A percentile compares a stretch with the other conserved stretches of the same genome.
These are phyloP conservation scores for Globicephala melas DNA, from an alignment of 2,113 vertebrate genomes.

Conservation along the genomic window DNA sequence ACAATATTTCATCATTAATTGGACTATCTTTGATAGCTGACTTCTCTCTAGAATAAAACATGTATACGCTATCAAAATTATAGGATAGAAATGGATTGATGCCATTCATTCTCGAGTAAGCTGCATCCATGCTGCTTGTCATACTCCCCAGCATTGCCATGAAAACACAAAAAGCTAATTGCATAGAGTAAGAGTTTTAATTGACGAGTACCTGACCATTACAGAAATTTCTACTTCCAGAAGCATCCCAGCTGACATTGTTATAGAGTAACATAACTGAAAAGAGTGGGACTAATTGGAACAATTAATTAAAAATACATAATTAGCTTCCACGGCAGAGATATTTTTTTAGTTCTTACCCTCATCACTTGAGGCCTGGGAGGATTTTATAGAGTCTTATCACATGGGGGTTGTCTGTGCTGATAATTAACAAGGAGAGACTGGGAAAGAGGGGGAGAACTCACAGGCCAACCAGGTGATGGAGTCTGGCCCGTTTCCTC, in stretches of 20 bases:
- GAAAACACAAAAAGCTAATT: slow-evolving; percentile 76
- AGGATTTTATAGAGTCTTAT: slow-evolving; percentile 27
- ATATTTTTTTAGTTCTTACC: background rate
- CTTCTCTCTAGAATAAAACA: background rate
- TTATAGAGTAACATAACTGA: slow-evolving; percentile 71
- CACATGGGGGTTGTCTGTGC: background rate
- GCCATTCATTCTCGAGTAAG: background rate
- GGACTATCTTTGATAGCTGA: background rate
- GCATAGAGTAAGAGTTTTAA: slow-evolving; percentile 78
- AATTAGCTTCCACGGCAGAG: slow-evolving; percentile 79
- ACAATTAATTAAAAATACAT: slow-evolving; percentile 84
- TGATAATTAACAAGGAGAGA: slow-evolving; percentile 25
- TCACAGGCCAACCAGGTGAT: background rate
- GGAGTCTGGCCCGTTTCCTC: background rate
- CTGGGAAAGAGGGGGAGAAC: background rate
- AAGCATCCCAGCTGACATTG: slow-evolving; percentile 79
- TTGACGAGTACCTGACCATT: slow-evolving; percentile 78
- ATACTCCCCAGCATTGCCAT: slow-evolving; percentile 22
- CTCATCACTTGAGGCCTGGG: slow-evolving; percentile 20
- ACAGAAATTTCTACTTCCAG: slow-evolving; percentile 78
- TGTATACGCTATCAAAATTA: background rate
- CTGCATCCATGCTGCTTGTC: background rate
- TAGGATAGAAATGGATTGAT: background rate
- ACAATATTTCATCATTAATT: background rate
- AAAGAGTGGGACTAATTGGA: slow-evolving; percentile 80